Percentiles rank a stretch among this genome's conserved stretches.
phyloP scores from a whole-genome alignment of 2,113 vertebrate species.

The Mastomys coucha region DNA sequence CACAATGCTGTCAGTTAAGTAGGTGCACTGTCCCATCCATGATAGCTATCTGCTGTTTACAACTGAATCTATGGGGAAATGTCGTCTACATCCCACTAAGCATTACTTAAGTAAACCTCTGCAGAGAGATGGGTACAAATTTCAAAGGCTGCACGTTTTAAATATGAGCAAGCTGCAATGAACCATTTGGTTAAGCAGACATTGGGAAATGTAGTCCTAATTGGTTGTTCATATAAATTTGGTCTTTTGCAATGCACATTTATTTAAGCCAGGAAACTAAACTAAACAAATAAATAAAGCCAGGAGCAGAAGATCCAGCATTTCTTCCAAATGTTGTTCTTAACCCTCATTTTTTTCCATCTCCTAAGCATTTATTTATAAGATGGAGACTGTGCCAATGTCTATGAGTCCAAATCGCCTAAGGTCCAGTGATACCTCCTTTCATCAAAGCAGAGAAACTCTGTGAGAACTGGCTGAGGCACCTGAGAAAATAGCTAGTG shows the following conservation, averaged over 20 bases:
- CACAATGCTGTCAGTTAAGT: not conserved
- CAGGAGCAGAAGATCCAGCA: not conserved
- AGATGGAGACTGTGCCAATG: not conserved
- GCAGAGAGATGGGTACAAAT: not conserved
- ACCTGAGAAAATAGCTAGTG: not conserved
- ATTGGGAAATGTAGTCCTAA: slow-evolving; percentile 42
- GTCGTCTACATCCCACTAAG: not conserved
- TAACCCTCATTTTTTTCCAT: not conserved
- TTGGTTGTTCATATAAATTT: not conserved
- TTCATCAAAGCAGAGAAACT: not conserved
- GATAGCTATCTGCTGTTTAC: not conserved
- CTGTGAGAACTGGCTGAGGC: not conserved
- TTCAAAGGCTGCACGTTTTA: not conserved
- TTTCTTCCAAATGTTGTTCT: not conserved
- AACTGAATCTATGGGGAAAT: not conserved
- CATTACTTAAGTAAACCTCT: not conserved
- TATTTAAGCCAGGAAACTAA: not conserved
- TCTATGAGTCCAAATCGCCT: not conserved
- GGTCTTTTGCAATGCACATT: slow-evolving; percentile 31
- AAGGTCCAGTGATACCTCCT: not conserved
- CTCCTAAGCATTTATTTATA: not conserved
- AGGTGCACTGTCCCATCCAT: not conserved
- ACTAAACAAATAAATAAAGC: not conserved
- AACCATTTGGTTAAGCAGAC: slow-evolving; percentile 17
- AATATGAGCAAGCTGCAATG: not conserved